A percentile compares a stretch with the other conserved stretches of the same genome.
Conservation (phyloP, 2,888 invertebrate genomes). For the Malacosoma neustria region DNA sequence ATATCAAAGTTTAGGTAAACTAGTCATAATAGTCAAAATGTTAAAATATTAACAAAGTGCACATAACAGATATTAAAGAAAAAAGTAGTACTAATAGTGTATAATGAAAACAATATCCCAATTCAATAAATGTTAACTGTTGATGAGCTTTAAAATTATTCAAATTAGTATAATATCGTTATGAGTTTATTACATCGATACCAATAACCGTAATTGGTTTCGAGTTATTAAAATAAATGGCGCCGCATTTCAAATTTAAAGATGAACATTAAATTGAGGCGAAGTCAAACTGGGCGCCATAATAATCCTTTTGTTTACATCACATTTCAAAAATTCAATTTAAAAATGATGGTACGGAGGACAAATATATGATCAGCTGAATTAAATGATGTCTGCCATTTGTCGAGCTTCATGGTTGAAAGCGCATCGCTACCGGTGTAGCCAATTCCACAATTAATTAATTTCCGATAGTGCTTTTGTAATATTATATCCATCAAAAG, state of each 20-base stretch:
- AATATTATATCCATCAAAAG: constrained; percentile 28
- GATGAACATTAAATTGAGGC: constrained; percentile 32
- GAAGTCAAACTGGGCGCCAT: constrained; percentile 28
- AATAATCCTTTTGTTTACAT: constrained; percentile 54
- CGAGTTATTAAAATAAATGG: constrained; percentile 22
- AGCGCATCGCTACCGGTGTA: constrained; percentile 24
- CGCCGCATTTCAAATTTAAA: constrained; percentile 28
- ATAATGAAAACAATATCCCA: too few species aligned
- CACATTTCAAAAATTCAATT: constrained; percentile 64
- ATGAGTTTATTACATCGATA: neutral
- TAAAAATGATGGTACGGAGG: constrained; percentile 63
- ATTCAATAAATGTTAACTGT: neutral
- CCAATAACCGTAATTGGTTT: constrained; percentile 9
- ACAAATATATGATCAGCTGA: constrained; percentile 69
- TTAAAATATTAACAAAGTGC: too few species aligned
- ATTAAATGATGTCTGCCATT: constrained; percentile 65
- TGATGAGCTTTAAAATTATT: neutral
- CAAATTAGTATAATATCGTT: neutral
- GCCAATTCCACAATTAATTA: constrained; percentile 60
- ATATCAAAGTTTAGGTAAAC: too few species aligned
- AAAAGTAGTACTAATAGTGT: too few species aligned
- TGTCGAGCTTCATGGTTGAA: constrained; percentile 44
- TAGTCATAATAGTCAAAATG: too few species aligned
- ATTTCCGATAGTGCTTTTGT: constrained; percentile 59
- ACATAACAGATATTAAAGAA: too few species aligned